phyloP scores from a whole-genome alignment of 2,797 vertebrate species.

The Brachyrhaphis roseni region DNA sequence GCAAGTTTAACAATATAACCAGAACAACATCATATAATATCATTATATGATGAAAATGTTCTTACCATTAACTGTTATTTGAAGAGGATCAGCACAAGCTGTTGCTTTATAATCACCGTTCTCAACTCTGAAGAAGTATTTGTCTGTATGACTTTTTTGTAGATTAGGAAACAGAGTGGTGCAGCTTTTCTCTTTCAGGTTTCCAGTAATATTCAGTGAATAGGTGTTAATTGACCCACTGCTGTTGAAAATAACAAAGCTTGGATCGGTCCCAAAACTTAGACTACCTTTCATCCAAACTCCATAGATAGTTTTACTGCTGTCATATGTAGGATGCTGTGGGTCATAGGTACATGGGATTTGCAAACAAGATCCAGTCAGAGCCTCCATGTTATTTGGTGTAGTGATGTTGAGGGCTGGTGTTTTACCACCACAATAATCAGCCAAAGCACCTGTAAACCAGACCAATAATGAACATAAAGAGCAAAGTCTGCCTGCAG shows the following conservation, averaged over 20 bases:
- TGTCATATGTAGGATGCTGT: fast-evolving
- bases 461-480: not conserved
- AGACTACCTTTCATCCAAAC: slow-evolving; percentile 47
- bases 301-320: not conserved
- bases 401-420: fast-evolving
- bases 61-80: slow-evolving; percentile 55
- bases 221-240: fast-evolving
- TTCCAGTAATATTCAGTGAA: slow-evolving; percentile 43
- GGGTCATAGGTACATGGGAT: not conserved
- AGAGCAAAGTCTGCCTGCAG: too few relatives aligned
- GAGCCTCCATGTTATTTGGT: not conserved
- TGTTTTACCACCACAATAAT: fast-evolving
- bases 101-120: fast-evolving
- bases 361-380: slow-evolving; percentile 26
- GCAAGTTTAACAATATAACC: too few relatives aligned
- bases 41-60: not conserved
- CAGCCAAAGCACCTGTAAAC: not conserved
- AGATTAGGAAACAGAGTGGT: slow-evolving; percentile 58
- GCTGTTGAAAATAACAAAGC: slow-evolving; percentile 45
- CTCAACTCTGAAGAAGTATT: slow-evolving; percentile 61
- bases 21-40: too few relatives aligned
- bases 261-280: fast-evolving
- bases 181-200: slow-evolving; percentile 53
- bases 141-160: not conserved
- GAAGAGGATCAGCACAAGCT: slow-evolving; percentile 8